A percentile compares a stretch with the other conserved stretches of the same genome.
Evolutionary conservation across 2,888 invertebrate species (phyloP).

Genomic region (Portevinia maculata): DNA sequence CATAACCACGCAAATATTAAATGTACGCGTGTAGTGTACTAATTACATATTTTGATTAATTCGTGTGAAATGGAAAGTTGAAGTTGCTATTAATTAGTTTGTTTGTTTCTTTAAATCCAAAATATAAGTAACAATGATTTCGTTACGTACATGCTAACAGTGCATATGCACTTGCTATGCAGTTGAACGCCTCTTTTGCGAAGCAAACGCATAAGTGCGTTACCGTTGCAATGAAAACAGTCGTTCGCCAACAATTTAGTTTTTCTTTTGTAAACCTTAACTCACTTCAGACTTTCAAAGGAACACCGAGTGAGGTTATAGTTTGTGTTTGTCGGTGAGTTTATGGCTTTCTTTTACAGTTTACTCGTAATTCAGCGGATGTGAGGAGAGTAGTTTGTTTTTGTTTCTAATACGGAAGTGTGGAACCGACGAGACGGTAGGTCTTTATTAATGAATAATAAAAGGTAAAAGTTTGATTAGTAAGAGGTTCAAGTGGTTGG

Average conservation of each 20-base stretch:
- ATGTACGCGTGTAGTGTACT: conserved; percentile 24
- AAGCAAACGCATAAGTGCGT: conserved; percentile 44
- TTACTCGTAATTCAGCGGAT: conserved; percentile 46
- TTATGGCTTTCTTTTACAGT: conserved; percentile 40
- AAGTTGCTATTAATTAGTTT: not conserved
- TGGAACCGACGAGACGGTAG: conserved; percentile 24
- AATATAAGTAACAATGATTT: conserved; percentile 3
- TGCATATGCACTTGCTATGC: conserved; percentile 13
- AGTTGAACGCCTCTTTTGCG: conserved; percentile 3
- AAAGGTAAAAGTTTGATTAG: not conserved
- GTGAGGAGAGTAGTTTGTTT: conserved; percentile 7
- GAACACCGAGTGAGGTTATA: conserved; percentile 11
- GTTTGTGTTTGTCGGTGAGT: conserved; percentile 9
- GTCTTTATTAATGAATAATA: not conserved
- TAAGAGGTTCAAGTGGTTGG: not conserved
- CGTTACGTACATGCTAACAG: not conserved
- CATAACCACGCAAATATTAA: conserved; percentile 33
- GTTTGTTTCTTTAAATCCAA: conserved; percentile 15
- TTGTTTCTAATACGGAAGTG: conserved; percentile 13
- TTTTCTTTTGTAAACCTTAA: not conserved
- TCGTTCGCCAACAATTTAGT: not conserved
- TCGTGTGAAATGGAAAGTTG: conserved; percentile 31
- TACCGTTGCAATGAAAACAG: not conserved
- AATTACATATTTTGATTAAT: conserved; percentile 27
- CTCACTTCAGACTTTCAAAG: conserved; percentile 21